Evolutionary conservation across 2,113 vertebrate genomes (phyloP).

Genomic region (Salminus brasiliensis): DNA sequence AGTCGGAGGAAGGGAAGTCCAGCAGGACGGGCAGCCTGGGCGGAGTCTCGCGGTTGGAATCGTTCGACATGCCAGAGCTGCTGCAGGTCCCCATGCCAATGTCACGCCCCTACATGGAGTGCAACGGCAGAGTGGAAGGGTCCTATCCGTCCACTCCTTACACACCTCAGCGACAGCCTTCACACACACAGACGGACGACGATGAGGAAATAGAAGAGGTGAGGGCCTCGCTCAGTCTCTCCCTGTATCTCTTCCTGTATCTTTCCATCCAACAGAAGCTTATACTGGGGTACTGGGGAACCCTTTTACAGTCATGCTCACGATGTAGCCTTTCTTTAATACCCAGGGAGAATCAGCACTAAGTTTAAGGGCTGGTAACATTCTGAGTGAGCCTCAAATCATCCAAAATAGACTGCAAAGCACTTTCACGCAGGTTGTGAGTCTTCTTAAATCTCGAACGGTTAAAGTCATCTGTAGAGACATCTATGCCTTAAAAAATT

Average conservation of each 20-base stretch:
- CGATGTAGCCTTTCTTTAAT: too few species aligned
- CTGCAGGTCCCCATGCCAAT: constrained; percentile 77
- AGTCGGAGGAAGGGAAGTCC: constrained; percentile 73
- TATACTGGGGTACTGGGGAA: too few species aligned
- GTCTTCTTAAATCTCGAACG: too few species aligned
- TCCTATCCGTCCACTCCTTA: constrained; percentile 22
- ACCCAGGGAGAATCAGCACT: too few species aligned
- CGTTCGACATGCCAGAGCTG: constrained; percentile 80
- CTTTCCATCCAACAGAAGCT: neutral
- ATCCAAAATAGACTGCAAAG: too few species aligned
- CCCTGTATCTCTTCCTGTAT: neutral
- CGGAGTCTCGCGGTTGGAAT: constrained; percentile 62
- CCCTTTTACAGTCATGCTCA: too few species aligned
- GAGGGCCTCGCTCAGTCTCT: neutral
- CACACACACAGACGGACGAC: constrained; percentile 53
- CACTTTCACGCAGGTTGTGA: too few species aligned
- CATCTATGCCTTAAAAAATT: too few species aligned
- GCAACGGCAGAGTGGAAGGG: constrained; percentile 78
- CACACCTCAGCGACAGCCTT: neutral
- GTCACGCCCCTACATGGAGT: constrained; percentile 72
- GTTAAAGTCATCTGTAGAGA: too few species aligned
- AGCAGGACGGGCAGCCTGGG: constrained; percentile 70
- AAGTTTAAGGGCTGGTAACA: too few species aligned
- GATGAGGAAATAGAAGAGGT: constrained; percentile 87
- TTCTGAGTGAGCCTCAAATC: too few species aligned